Percentiles rank a stretch among this genome's conserved stretches.
These are phyloP conservation scores for Podarcis raffonei DNA, from an alignment of 2,113 vertebrate genomes.

Conservation along the genomic window DNA sequence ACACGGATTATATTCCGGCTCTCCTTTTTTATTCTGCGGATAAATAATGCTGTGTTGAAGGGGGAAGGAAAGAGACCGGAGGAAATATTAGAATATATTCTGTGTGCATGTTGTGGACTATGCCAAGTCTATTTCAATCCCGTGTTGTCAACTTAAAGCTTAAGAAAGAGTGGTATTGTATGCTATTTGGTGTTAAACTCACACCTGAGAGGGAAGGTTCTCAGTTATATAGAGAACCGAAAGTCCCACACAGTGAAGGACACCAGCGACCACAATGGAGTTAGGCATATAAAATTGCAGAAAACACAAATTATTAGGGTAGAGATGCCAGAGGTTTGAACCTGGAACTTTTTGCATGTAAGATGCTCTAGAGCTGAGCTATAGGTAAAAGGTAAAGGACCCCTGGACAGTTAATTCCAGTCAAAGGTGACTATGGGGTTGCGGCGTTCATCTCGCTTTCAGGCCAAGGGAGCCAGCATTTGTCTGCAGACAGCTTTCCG, in stretches of 20 bases:
- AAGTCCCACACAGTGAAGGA: neutral
- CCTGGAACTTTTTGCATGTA: neutral
- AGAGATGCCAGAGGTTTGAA: neutral
- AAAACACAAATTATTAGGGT: neutral
- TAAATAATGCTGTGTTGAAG: constrained; percentile 91
- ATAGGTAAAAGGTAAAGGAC: no score
- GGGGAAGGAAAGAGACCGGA: constrained; percentile 32
- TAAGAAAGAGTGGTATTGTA: neutral
- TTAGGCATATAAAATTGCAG: neutral
- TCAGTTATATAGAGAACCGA: neutral
- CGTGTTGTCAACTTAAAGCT: neutral
- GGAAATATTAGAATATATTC: neutral
- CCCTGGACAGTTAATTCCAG: no score
- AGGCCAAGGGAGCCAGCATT: no score
- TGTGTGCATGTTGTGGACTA: neutral
- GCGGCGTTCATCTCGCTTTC: no score
- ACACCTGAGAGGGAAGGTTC: neutral
- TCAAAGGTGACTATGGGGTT: no score
- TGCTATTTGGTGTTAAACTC: accelerated
- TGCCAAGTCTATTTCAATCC: neutral
- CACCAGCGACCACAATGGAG: neutral
- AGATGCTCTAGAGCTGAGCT: neutral
- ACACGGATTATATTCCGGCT: constrained; percentile 97
- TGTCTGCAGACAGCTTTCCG: no score
- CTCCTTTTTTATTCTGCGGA: constrained; percentile 95